Base-by-base conservation (phyloP, 2,888 invertebrate species). In the Perizoma affinitatum region DNA sequence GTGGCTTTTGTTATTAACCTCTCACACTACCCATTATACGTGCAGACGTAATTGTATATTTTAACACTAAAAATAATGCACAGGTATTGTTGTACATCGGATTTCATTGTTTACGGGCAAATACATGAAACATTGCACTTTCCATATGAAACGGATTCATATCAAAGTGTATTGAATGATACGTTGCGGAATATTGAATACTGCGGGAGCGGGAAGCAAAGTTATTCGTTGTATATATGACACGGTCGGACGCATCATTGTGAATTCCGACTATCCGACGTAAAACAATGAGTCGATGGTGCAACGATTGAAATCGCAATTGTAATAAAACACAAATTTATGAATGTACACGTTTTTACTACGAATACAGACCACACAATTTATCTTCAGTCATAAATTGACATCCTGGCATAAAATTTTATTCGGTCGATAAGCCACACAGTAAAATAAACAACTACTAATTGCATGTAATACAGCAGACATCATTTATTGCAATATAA, bases 131-230 rank as follows among this genome's bases (percentile, higher is more conserved):
- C 74, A 76, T 75, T 75, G 73, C 75, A 74, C 72, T 78, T 75
- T 74, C 75, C 75, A 77, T 81, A 76, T 74, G 75, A 75, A 79
- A 79, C 75, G 74, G 57, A 45, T 49, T 69, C 73, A 76, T 77
- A 78, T 79, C 78, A 78, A 76, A 42, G 77, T 71, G 76, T 80
- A 81, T 82, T 86, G 84, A 84, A 87, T 86, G 84, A 86, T 85
- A 82, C 82, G 85, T 82, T 79, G 79, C 40, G 74, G 75, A 79
- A 85, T 83, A 84, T 86, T 81, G 84, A 83, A 84, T 83, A 54
- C 72, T 71, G 74, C 66, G 73, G 62, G 63, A 66, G 56, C 53
- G 66, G 51, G 67, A 61, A 56, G 65, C 71, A 58, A 62, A 63
- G 69, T 62, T 65, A 61, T 68, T 68, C 65, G 69, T 67, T 69